Base-by-base conservation (phyloP, 2,113 vertebrate species). In the Ceuthmochares aereus region DNA sequence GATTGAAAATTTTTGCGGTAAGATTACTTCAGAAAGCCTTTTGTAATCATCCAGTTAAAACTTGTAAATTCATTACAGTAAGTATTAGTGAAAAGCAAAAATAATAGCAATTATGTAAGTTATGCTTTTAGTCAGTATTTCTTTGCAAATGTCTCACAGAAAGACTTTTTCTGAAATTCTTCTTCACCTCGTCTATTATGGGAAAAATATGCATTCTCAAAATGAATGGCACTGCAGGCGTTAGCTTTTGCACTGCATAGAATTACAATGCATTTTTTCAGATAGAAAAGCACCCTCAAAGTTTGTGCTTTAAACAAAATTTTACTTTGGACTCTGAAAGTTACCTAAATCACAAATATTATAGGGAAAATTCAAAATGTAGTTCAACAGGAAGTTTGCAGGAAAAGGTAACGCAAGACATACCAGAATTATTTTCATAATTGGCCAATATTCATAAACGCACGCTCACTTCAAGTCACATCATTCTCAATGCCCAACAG, bases 1-100 rank as follows among this genome's bases (percentile, higher is more conserved):
- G 74, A 98, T 77, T 5, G 75, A 84, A 74, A 91, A 97, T 77
- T 58, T 96, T 95, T 70, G 93, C 43, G 75, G 56, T 93, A 76
- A 92, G 72, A 66, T 77, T 15, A 89, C 45, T 55, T 27, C 59
- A 37, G 14, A 89, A 84, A 91, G n/a, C n/a, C 58, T 92, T 94
- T 82, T 56, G 29, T 49, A 87, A 93, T 40, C 14, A 55, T 56
- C 6, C 26, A 78, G 21, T 63, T 72, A 84, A 64, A 83, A 73
- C 5, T 60, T 66, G 18, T n/a, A 81, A 90, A 82, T 67, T 81
- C 25, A 32, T 79, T 69, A 62, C 8, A 81, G 43, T 20, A 95
- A 86, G 23, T n/a, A 89, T 75, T 78, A 91, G 76, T 60, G 56
- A 93, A 87, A 67, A 84, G 4, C 59, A 79, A n/a, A 49, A 64